Evolutionary conservation across 2,888 invertebrate species (phyloP), one percentile per base, ranked within the genome.

Genomic region (Drosophila multiciliata): DNA sequence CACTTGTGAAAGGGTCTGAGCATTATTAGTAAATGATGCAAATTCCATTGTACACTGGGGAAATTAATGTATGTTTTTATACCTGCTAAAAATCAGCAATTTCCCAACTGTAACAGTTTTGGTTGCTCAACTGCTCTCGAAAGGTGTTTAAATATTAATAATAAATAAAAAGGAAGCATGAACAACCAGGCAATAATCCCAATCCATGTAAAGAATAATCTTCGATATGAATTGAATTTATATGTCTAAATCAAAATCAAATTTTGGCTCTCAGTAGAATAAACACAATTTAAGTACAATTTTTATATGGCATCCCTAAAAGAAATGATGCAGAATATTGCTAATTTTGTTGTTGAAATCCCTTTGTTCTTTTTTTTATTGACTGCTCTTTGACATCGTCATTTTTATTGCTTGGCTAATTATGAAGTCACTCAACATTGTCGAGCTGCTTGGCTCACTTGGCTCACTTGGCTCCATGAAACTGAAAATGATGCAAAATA

Each of bases 351-450:
- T 45, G 45, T 45, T 45, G 15, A 45, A 45, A 45, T 45, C 15
- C 0, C 23, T 45, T 45, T 45, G 45, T 23, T 23, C 23, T 45
- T 40, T 42, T 20, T 36, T 17, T 12, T 35, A 3, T 50, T 38
- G 38, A 53, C 42, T 65, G 49, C 60, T 62, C 61, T 77, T 74
- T 79, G 73, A 64, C 69, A 62, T 59, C 71, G 73, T 74, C 73
- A 8, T 69, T 85, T 85, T 83, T 85, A 90, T 81, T 86, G 75
- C 82, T 72, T 79, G 70, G 75, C 81, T 90, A 87, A 87, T 87
- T 89, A 87, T 90, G 79, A 77, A 90, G 87, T 89, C 90, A 78
- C 73, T 86, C 90, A 81, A 87, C 84, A 90, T 77, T 83, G 90
- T 89, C 87, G 72, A 77, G 77, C 59, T 62, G 71, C 75, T 66